phyloP scores from a whole-genome alignment of 2,888 invertebrate species.

The Atherix ibis region DNA sequence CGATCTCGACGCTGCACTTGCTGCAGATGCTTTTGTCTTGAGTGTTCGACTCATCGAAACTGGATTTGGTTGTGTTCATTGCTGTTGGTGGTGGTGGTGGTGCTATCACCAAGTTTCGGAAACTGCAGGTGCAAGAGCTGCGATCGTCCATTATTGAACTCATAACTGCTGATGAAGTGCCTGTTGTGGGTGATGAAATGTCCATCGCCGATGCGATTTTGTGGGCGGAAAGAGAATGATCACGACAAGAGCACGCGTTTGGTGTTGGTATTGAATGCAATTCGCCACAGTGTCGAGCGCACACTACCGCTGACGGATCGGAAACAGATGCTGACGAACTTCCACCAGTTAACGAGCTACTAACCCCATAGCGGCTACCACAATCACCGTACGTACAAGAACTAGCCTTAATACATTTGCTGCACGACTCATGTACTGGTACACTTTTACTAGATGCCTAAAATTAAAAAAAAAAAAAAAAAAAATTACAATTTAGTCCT shows the following conservation, averaged over 20 bases:
- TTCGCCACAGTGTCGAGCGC: too few species aligned
- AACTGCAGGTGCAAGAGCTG: constrained; percentile 22
- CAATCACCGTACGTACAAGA: constrained; percentile 33
- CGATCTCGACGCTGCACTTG: constrained; percentile 43
- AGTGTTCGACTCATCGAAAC: too few species aligned
- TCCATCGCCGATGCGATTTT: constrained; percentile 12
- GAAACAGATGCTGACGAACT: constrained; percentile 6
- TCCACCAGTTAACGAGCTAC: constrained; percentile 14
- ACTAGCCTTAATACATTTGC: constrained; percentile 21
- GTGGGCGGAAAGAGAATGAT: constrained; percentile 2
- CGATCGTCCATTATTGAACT: constrained; percentile 13
- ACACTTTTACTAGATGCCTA: constrained; percentile 5
- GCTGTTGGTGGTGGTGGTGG: constrained; percentile 7
- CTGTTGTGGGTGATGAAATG: constrained; percentile 5
- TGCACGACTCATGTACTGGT: constrained; percentile 16
- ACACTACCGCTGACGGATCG: too few species aligned
- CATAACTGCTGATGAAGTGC: constrained; percentile 9
- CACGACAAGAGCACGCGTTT: constrained; percentile 2
- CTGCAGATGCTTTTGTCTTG: constrained; percentile 21
- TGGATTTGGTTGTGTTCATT: too few species aligned
- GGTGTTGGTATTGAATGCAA: too few species aligned
- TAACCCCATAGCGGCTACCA: constrained; percentile 27
- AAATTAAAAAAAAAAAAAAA: constrained; percentile 1
- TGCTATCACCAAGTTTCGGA: constrained; percentile 19
- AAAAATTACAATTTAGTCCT: constrained; percentile 1